Base-by-base conservation (phyloP, 2,797 vertebrate genomes). In the Gymnocypris eckloni region DNA sequence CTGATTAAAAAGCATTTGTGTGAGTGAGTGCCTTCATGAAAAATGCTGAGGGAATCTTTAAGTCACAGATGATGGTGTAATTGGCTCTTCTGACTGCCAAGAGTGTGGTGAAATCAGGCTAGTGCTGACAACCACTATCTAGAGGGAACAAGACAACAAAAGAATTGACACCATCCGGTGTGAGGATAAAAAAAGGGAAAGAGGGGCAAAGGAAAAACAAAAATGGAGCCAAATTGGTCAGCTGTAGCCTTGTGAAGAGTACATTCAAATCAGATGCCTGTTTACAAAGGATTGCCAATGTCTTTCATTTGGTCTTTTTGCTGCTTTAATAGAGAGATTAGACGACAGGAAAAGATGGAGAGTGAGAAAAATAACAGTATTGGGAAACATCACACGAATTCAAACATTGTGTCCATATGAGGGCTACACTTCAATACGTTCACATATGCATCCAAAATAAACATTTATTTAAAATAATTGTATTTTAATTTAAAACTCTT, bases 101-200 rank as follows among this genome's bases (percentile, higher is more conserved):
- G 56, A 83, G 69, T 69, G 64, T 66, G 83, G 43, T 85, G 70
- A 82, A 56, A 80, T 50, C 69, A 80, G 66, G 16, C 66, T 45
- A 59, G 79, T 54, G 83, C 75, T 25, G 82, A 89, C 79, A 87
- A 76, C 69, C 18, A 45, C 67, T 61, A 70, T 89, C 76, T 87
- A 54, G 41, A 80, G 64, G 61, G 75, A 85, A 61, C n/a, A 64
- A 25, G 20, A 59, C 67, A 84, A 84, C 70, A 88, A 84, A 86
- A 37, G 79, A 59, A 45, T 59, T 16, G 18, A 70, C 83, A 79
- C 50, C 75, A 48, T 52, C 13, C 20, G 61, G 70, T 22, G 79
- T n/a, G 22, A 67, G 69, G 18, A 12, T 15, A 6, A n/a, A 12
- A n/a, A n/a, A 43, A 22, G 2, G 9, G 16, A 5, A 16, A 22